Evolutionary conservation across 35 echinoderm and acorn worm genomes (phyloP), one percentile per base, ranked within the genome.

Genomic region (Heliocidaris erythrogramma): DNA sequence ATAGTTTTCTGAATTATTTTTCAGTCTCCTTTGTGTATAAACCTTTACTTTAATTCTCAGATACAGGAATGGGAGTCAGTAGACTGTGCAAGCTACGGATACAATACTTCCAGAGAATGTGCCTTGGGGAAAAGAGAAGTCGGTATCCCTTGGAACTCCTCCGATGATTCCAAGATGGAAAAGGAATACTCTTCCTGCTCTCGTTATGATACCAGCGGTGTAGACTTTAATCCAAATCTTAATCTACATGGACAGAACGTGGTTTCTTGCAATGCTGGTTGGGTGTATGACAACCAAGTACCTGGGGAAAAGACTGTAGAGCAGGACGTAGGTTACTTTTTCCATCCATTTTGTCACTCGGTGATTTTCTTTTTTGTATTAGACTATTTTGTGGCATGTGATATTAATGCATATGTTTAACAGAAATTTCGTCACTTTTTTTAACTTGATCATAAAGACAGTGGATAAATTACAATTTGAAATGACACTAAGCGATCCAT

Each of bases 271-370:
- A n/a, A 92, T 59, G 91, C 16, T 30, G 91, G 91, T 13, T 92
- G 91, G 91, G n/a, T 27, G 12, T 56, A 92, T 48, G 50, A 92
- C 91, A 92, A 29, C 48, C n/a, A 49, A 30, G 49, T 9, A 30
- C 0, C n/a, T 59, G 7, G 12, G 89, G 29, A 32, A 10, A 89
- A 13, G 31, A 92, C 91, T 9, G 48, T 92, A 29, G 48, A 52
- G 4, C 91, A 92, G 48, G 91, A 92, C 91, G 91, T 92, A 59
- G 59, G 91, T 92, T n/a, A 78, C 18, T 78, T 27, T 17, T 27
- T 52, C 3, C 35, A 42, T 42, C 35, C 35, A 42, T 42, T 42
- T 42, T 42, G n/a, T 42, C 35, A 42, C 35, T 42, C 35, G 35
- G 35, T 42, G 35, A 42, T 42, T 42, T 42, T 42, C 1, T 42